phyloP scores from a whole-genome alignment of 2,113 vertebrate genomes.

The Gnathochromis pfefferi region DNA sequence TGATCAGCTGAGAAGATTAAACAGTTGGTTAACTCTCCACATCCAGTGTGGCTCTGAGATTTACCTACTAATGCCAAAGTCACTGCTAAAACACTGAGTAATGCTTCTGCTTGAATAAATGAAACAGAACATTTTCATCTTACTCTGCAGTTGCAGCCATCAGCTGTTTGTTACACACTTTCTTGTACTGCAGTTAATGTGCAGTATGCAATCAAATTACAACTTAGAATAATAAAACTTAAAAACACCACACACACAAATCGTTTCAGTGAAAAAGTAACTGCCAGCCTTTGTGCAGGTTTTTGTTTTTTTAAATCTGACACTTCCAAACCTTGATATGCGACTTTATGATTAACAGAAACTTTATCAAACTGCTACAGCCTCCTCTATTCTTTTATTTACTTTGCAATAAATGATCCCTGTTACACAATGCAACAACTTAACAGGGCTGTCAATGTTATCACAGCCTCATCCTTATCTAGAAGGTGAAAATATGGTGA shows the following conservation, averaged over 20 bases:
- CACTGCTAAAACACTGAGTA: conserved; percentile 7
- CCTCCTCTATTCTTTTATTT: not conserved
- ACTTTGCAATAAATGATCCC: not conserved
- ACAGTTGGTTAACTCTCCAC: not conserved
- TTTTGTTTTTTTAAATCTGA: not conserved
- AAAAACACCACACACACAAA: not conserved
- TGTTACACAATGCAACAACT: not conserved
- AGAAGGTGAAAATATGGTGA: not conserved
- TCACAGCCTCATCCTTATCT: not conserved
- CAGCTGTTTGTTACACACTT: not conserved
- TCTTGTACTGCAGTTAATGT: not conserved
- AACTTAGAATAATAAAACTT: not conserved
- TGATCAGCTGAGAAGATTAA: not conserved
- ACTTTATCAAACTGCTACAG: not conserved
- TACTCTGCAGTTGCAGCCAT: not conserved
- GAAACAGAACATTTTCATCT: conserved; percentile 11
- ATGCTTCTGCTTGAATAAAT: not conserved
- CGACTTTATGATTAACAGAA: not conserved
- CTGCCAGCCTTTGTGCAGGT: not conserved
- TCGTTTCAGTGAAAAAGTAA: not conserved
- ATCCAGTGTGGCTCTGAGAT: conserved; percentile 3
- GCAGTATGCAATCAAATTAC: not conserved
- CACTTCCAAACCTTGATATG: not conserved
- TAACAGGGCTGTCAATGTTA: not conserved
- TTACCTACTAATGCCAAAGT: not conserved